These are phyloP conservation scores for Pongo abelii DNA, from an alignment of 2,113 vertebrate genomes.

Conservation along the genomic window DNA sequence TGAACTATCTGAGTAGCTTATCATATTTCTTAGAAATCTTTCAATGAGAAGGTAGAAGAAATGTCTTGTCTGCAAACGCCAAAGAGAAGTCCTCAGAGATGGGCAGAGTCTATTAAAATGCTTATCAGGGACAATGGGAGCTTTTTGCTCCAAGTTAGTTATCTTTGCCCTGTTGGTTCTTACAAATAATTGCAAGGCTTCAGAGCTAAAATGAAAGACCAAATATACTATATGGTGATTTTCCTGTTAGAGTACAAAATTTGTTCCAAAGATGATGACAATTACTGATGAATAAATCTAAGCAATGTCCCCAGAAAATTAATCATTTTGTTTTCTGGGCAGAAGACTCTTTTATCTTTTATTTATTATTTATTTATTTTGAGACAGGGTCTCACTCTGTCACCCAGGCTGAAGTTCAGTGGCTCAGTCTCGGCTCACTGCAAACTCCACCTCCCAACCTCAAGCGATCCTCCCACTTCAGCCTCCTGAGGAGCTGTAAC, in stretches of 20 bases:
- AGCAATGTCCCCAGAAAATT: neutral
- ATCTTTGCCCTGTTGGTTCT: neutral
- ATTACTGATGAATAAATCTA: neutral
- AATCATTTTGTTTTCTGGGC: neutral
- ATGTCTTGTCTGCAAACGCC: conserved; percentile 5
- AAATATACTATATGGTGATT: neutral
- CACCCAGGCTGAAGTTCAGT: no score
- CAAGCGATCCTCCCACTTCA: no score
- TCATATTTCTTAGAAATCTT: conserved; percentile 14
- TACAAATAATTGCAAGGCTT: neutral
- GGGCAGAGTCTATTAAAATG: neutral
- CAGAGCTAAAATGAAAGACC: conserved; percentile 21
- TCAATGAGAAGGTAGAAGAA: neutral
- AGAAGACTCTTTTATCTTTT: neutral
- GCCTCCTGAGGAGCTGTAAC: no score
- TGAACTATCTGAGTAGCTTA: neutral
- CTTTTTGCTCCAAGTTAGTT: neutral
- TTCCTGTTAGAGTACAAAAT: neutral
- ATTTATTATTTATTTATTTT: no score
- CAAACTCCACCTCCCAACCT: no score
- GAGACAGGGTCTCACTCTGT: no score
- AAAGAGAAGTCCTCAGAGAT: neutral
- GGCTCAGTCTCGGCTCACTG: no score
- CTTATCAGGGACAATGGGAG: neutral
- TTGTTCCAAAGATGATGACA: neutral